Conservation (phyloP, 1,140 invertebrate genomes). For the Papilio polytes region DNA sequence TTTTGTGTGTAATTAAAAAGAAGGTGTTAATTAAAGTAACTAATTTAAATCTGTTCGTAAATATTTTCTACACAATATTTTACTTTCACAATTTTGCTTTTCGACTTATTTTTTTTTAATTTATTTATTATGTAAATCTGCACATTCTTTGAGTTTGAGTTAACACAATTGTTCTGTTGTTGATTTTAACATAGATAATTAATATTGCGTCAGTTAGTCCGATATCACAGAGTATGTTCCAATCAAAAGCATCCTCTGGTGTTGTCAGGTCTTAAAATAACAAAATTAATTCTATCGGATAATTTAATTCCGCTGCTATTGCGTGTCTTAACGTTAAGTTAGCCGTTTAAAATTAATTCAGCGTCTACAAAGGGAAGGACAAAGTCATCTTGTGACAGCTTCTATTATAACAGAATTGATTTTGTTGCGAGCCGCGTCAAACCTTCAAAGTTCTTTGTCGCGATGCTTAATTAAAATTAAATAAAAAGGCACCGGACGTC, state of each 20-base stretch:
- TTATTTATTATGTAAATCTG: not conserved
- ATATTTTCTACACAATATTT: no score
- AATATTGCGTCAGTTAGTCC: not conserved
- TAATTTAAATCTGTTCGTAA: no score
- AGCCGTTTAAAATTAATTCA: constrained; percentile 48
- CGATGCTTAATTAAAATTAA: constrained; percentile 72
- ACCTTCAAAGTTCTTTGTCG: constrained; percentile 56
- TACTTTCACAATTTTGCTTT: no score
- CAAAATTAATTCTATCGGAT: constrained; percentile 22
- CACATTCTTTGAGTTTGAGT: no score
- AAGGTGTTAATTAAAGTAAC: no score
- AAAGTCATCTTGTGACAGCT: constrained; percentile 39
- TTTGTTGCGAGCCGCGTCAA: constrained; percentile 39
- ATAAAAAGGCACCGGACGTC: constrained; percentile 47
- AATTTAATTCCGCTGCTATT: constrained; percentile 25
- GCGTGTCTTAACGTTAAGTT: constrained; percentile 23
- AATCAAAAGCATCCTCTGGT: not conserved
- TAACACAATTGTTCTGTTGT: no score
- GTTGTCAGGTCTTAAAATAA: constrained; percentile 4
- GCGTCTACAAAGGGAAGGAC: constrained; percentile 30
- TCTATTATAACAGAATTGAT: constrained; percentile 61
- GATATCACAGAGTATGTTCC: not conserved
- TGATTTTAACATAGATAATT: not conserved
- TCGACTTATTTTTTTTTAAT: not conserved
- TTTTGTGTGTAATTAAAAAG: not conserved